Conservation (phyloP, 2,113 vertebrate species). For the Engystomops pustulosus region DNA sequence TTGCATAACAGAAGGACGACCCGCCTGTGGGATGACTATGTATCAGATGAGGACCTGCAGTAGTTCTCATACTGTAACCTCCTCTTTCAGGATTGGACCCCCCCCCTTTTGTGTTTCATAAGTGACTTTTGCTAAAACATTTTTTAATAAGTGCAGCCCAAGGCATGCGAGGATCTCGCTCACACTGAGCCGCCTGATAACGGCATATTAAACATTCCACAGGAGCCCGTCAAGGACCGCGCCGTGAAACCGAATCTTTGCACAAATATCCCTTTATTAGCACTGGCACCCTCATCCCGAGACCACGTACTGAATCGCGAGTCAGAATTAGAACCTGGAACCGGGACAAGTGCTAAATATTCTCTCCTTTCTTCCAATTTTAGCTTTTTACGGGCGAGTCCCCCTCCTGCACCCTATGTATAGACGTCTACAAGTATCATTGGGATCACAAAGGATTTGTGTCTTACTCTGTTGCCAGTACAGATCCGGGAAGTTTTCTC, state of each 20-base stretch:
- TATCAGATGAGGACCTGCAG: neutral
- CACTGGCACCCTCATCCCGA: conserved; percentile 43
- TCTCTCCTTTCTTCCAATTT: conserved; percentile 11
- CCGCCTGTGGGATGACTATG: too few relatives aligned
- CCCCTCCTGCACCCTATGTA: neutral
- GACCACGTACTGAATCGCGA: conserved; percentile 15
- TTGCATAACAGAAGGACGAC: too few relatives aligned
- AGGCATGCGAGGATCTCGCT: conserved; percentile 40
- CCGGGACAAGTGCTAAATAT: conserved; percentile 32
- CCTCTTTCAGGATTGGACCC: neutral
- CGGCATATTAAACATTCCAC: conserved; percentile 58
- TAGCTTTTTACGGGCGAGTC: conserved; percentile 22
- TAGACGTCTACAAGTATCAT: conserved; percentile 32
- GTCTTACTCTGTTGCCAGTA: neutral
- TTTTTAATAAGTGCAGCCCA: conserved; percentile 40
- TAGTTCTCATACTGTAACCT: neutral
- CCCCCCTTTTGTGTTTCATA: conserved; percentile 27
- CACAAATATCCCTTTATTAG: conserved; percentile 53
- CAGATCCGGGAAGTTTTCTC: neutral
- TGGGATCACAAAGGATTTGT: neutral
- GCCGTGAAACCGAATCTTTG: conserved; percentile 49
- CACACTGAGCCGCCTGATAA: conserved; percentile 55
- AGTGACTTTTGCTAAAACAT: conserved; percentile 50
- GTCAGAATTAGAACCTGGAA: conserved; percentile 41
- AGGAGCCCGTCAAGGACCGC: conserved; percentile 42